Conservation (phyloP, 2,888 invertebrate species). For the Erebia palarica region DNA sequence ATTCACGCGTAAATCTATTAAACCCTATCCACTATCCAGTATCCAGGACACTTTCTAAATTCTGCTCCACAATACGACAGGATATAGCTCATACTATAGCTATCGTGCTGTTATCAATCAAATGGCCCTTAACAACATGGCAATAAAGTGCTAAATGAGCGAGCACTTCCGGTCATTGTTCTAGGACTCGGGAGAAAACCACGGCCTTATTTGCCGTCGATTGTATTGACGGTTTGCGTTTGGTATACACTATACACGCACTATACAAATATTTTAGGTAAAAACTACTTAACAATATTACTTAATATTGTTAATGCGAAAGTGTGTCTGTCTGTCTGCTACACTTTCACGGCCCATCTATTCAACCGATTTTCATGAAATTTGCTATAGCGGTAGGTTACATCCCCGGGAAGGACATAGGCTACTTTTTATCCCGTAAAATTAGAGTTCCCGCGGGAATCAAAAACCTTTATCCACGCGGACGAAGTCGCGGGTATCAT, state of each 20-base stretch:
- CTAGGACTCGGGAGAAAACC: constrained; percentile 60
- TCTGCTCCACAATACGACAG: constrained; percentile 65
- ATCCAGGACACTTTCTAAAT: constrained; percentile 59
- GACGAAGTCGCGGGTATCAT: no score
- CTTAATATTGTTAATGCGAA: no score
- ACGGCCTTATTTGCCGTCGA: constrained; percentile 55
- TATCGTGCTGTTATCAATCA: constrained; percentile 20
- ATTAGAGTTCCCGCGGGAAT: no score
- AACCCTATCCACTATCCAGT: background rate
- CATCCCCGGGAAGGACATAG: no score
- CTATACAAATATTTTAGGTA: background rate
- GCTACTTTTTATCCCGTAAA: no score
- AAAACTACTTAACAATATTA: no score
- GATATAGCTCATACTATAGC: constrained; percentile 42
- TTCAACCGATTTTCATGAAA: no score
- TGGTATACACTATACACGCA: background rate
- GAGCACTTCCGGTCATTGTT: constrained; percentile 43
- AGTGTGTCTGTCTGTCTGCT: no score
- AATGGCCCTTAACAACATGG: constrained; percentile 47
- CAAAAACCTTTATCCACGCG: no score
- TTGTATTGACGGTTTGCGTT: constrained; percentile 18
- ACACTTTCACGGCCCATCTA: background rate
- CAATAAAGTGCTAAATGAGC: constrained; percentile 53
- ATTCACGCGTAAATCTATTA: constrained; percentile 10
- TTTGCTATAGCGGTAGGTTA: no score